Percentiles rank a stretch among this genome's conserved stretches.
phyloP scores from a whole-genome alignment of 2,113 vertebrate genomes.

The Neotragus pygmaeus region DNA sequence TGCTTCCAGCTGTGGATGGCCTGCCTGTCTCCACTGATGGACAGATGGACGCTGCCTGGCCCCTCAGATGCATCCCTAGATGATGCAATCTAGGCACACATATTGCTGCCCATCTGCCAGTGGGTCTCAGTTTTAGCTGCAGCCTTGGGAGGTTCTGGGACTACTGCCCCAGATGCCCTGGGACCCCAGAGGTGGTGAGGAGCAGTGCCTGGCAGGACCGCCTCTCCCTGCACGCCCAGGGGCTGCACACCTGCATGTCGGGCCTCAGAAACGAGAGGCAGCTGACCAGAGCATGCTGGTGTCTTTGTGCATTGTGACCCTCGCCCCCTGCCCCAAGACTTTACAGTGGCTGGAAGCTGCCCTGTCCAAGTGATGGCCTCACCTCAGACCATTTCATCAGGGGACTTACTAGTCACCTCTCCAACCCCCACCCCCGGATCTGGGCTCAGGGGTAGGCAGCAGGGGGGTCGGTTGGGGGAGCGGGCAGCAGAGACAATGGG shows the following conservation, averaged over 20 bases:
- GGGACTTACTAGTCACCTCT: slow-evolving; percentile 45
- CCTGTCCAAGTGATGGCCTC: not conserved
- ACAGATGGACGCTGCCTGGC: not conserved
- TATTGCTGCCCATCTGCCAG: not conserved
- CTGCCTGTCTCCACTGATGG: fast-evolving
- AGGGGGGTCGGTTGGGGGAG: not conserved
- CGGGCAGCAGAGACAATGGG: slow-evolving; percentile 23
- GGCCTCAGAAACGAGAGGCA: not conserved
- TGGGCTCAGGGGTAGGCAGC: not conserved
- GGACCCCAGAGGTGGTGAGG: not conserved
- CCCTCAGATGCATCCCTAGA: not conserved
- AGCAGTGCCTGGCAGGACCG: fast-evolving
- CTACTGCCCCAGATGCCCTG: too few species aligned
- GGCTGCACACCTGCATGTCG: fast-evolving
- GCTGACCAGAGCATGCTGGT: fast-evolving
- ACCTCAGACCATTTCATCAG: not conserved
- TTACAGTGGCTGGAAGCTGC: not conserved
- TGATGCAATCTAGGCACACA: fast-evolving
- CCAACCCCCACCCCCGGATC: not conserved
- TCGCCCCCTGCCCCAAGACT: fast-evolving
- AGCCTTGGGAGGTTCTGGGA: not conserved
- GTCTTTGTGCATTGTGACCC: fast-evolving
- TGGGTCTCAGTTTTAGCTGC: not conserved
- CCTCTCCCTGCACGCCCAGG: fast-evolving
- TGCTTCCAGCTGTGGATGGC: too few species aligned